A percentile compares a stretch with the other conserved stretches of the same genome.
Conservation (phyloP, 1,140 invertebrate genomes). For the Drosophila busckii region DNA sequence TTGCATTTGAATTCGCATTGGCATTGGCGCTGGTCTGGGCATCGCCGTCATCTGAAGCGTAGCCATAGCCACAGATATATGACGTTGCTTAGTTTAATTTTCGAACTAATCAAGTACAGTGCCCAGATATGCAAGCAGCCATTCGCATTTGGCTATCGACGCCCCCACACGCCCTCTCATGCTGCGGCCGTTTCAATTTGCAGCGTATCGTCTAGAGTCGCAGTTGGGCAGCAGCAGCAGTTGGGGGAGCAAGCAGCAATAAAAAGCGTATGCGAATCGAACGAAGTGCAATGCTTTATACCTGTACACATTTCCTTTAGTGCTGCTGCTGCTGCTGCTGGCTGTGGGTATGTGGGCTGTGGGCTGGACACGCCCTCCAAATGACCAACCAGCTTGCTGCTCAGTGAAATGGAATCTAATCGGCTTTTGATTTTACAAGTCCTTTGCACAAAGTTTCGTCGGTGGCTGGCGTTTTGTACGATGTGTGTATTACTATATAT, state of each 20-base stretch:
- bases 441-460: conserved; percentile 67
- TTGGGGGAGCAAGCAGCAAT: conserved; percentile 33
- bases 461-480: conserved; percentile 38
- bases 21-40: background rate
- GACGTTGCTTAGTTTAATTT: conserved; percentile 55
- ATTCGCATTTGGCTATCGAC: background rate
- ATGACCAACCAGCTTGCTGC: conserved; percentile 71
- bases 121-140: conserved; percentile 22
- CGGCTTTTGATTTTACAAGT: conserved; percentile 76
- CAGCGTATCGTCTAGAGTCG: conserved; percentile 18
- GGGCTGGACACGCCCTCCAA: conserved; percentile 41
- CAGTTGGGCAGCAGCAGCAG: background rate
- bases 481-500: conserved; percentile 43
- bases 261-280: conserved; percentile 19
- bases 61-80: conserved; percentile 5
- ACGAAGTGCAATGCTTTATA: conserved; percentile 25
- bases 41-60: background rate
- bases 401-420: conserved; percentile 75
- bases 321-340: background rate
- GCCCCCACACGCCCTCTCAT: background rate
- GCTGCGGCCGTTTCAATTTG: conserved; percentile 31
- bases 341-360: background rate
- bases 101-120: conserved; percentile 47
- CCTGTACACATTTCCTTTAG: background rate
- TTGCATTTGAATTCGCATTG: too few species aligned